Evolutionary conservation across 2,888 invertebrate species (phyloP).

Genomic region (Cenopis cana): DNA sequence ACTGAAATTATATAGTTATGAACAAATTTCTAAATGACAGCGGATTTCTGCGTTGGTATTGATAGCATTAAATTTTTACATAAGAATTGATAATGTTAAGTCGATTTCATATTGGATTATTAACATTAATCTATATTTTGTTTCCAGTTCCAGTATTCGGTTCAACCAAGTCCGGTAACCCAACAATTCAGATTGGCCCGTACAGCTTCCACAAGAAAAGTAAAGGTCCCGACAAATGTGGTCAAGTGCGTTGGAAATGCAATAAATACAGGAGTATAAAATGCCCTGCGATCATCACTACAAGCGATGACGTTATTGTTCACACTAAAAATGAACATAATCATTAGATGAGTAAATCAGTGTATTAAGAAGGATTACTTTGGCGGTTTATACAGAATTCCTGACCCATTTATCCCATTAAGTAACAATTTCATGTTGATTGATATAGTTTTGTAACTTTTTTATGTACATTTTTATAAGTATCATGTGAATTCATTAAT

Average conservation of each 20-base stretch:
- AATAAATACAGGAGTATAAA: neutral
- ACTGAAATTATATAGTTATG: neutral
- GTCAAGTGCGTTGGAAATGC: conserved; percentile 28
- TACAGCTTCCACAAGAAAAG: conserved; percentile 47
- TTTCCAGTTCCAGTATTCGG: conserved; percentile 45
- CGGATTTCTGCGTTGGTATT: too few species aligned
- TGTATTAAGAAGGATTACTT: too few species aligned
- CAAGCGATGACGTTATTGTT: conserved; percentile 51
- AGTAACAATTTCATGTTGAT: too few species aligned
- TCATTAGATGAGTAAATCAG: conserved; percentile 55
- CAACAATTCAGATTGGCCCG: conserved; percentile 46
- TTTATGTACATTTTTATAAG: too few species aligned
- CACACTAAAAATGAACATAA: conserved; percentile 51
- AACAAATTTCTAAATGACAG: too few species aligned
- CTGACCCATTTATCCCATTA: too few species aligned
- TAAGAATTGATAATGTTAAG: neutral
- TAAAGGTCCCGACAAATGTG: neutral
- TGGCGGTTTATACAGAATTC: too few species aligned
- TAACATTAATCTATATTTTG: neutral
- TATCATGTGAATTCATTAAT: too few species aligned
- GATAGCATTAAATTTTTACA: neutral
- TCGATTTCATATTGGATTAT: neutral
- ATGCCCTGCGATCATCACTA: conserved; percentile 58
- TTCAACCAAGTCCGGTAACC: conserved; percentile 45
- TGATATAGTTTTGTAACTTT: too few species aligned